Percentiles rank a stretch among this genome's conserved stretches.
Conservation (phyloP, 2,113 vertebrate genomes). For the Nothobranchius kuhntae region DNA sequence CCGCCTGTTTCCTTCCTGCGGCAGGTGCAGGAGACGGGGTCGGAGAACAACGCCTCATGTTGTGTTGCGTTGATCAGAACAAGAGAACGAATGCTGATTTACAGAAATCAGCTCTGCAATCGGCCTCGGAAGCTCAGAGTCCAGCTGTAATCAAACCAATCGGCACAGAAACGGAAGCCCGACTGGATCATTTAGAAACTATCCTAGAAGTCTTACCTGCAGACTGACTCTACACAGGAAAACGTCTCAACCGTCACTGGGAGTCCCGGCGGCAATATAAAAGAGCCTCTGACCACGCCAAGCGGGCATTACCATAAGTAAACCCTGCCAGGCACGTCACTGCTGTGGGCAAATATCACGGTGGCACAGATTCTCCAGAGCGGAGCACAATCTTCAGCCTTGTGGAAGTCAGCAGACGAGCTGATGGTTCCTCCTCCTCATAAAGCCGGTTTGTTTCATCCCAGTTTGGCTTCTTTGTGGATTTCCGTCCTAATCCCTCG, state of each 20-base stretch:
- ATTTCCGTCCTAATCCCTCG: constrained; percentile 21
- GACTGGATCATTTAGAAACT: neutral
- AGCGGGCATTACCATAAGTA: constrained; percentile 75
- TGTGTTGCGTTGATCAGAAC: no score
- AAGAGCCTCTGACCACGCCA: constrained; percentile 66
- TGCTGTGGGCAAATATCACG: constrained; percentile 66
- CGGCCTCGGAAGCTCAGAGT: no score
- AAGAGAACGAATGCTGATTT: no score
- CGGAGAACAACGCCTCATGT: no score
- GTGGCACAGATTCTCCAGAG: constrained; percentile 56
- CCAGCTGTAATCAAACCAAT: no score
- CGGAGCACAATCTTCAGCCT: constrained; percentile 41
- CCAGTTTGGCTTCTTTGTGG: constrained; percentile 9
- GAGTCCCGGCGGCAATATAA: constrained; percentile 65
- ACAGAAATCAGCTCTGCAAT: no score
- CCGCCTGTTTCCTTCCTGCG: no score
- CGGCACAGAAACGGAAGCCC: no score
- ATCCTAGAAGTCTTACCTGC: neutral
- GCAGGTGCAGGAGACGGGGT: no score
- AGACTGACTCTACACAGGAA: neutral
- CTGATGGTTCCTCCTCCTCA: constrained; percentile 26
- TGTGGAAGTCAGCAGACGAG: constrained; percentile 24
- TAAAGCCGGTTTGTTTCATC: constrained; percentile 1
- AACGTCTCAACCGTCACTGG: constrained; percentile 44
- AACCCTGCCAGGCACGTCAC: constrained; percentile 72